Percentiles rank a stretch among this genome's conserved stretches.
phyloP scores from a whole-genome alignment of 2,113 vertebrate genomes.

The Elephas maximus region DNA sequence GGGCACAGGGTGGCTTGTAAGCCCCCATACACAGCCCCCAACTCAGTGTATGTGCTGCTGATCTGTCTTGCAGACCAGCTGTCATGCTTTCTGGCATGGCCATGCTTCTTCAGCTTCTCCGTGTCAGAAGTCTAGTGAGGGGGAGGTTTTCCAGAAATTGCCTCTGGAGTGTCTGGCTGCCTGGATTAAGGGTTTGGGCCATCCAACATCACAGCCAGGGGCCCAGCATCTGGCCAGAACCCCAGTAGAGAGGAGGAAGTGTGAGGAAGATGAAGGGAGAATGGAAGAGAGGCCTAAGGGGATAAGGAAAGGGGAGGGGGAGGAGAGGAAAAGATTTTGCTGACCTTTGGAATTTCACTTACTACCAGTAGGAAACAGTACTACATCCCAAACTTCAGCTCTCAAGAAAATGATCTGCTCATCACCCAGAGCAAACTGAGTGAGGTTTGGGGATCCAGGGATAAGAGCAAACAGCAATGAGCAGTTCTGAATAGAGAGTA shows the following conservation, averaged over 20 bases:
- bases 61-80: slow-evolving; percentile 78
- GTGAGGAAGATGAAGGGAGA: not conserved
- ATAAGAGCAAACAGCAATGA: slow-evolving; percentile 57
- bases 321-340: not conserved
- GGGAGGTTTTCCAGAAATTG: slow-evolving; percentile 85
- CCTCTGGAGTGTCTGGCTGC: slow-evolving; percentile 78
- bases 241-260: not conserved
- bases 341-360: not conserved
- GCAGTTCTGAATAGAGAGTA: slow-evolving; percentile 32
- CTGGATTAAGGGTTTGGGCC: slow-evolving; percentile 80
- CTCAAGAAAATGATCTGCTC: not conserved
- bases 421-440: not conserved
- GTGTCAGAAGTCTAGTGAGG: slow-evolving; percentile 78
- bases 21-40: slow-evolving; percentile 63
- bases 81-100: slow-evolving; percentile 80
- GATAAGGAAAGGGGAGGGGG: not conserved
- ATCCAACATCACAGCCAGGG: slow-evolving; percentile 80
- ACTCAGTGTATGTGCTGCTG: slow-evolving; percentile 61
- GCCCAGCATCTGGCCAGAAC: slow-evolving; percentile 80
- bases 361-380: not conserved
- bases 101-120: slow-evolving; percentile 82
- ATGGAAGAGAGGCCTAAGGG: not conserved
- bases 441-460: slow-evolving; percentile 21
- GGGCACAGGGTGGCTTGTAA: slow-evolving; percentile 63
- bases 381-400: rapidly evolving